Conservation (phyloP, 2,888 invertebrate species). For the Zygaena filipendulae region DNA sequence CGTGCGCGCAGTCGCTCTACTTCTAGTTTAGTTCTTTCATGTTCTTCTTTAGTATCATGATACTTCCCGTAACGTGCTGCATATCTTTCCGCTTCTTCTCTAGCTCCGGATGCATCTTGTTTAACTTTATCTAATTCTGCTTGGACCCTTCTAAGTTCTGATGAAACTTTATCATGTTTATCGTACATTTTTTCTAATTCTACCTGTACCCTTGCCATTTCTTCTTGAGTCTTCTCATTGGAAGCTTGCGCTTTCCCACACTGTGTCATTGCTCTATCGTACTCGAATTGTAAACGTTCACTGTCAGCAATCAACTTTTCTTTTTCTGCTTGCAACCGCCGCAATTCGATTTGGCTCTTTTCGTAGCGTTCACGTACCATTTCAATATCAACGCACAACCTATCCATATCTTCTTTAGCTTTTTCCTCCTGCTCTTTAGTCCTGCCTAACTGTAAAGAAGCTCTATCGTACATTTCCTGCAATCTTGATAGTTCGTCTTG, state of each 20-base stretch:
- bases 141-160: constrained; percentile 84
- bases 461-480: constrained; percentile 90
- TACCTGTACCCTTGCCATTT: constrained; percentile 84
- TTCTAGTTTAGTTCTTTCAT: constrained; percentile 81
- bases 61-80: constrained; percentile 79
- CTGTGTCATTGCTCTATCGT: constrained; percentile 88
- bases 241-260: constrained; percentile 85
- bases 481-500: constrained; percentile 87
- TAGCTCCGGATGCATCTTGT: constrained; percentile 78
- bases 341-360: constrained; percentile 85
- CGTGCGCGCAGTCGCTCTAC: constrained; percentile 83
- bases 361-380: constrained; percentile 90
- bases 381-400: constrained; percentile 82
- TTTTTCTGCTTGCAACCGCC: constrained; percentile 84
- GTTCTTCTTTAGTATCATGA: constrained; percentile 81
- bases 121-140: constrained; percentile 77
- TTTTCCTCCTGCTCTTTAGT: constrained; percentile 93
- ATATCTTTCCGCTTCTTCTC: constrained; percentile 82
- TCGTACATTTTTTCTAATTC: constrained; percentile 93
- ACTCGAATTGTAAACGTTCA: constrained; percentile 86
- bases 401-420: constrained; percentile 84
- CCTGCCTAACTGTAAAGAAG: constrained; percentile 84
- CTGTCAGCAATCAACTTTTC: constrained; percentile 87
- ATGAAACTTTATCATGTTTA: constrained; percentile 86
- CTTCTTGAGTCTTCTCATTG: constrained; percentile 91